Percentiles rank a stretch among this genome's conserved stretches.
Evolutionary conservation across 1,140 invertebrate genomes (phyloP).

Genomic region (Gryon sp.): DNA sequence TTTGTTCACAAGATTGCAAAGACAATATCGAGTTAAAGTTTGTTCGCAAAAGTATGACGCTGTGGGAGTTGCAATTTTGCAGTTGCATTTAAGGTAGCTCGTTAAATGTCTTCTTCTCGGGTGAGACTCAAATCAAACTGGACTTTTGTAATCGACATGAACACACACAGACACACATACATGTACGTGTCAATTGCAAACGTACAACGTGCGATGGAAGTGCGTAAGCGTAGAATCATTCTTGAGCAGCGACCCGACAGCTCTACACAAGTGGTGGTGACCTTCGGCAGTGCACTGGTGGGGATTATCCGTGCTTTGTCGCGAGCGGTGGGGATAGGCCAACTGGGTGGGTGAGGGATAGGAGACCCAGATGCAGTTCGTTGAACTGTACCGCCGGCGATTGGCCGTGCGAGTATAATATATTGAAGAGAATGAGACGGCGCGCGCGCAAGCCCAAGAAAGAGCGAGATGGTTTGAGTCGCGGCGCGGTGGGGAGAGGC

Average conservation of each 20-base stretch:
- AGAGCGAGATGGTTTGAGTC: conserved; percentile 31
- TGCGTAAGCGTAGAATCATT: conserved; percentile 57
- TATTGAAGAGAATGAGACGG: conserved; percentile 37
- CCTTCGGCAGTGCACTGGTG: conserved; percentile 61
- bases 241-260: conserved; percentile 36
- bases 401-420: conserved; percentile 61
- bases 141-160: conserved; percentile 21
- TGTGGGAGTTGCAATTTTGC: too few relatives aligned
- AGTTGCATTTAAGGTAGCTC: too few relatives aligned
- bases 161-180: not conserved
- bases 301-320: conserved; percentile 61
- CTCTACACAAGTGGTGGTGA: conserved; percentile 61
- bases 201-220: conserved; percentile 30
- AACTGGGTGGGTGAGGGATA: conserved; percentile 39
- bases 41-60: too few relatives aligned
- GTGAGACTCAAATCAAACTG: too few relatives aligned
- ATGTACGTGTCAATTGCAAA: conserved; percentile 11
- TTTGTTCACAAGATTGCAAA: too few relatives aligned
- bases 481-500: conserved; percentile 51
- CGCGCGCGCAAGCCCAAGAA: conserved; percentile 21
- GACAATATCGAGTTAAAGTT: too few relatives aligned
- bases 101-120: too few relatives aligned
- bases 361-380: conserved; percentile 77
- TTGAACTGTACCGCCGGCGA: conserved; percentile 72
- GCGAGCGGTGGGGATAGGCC: conserved; percentile 52